These are phyloP conservation scores for Eupithecia centaureata DNA, from an alignment of 2,888 invertebrate species.

Conservation along the genomic window DNA sequence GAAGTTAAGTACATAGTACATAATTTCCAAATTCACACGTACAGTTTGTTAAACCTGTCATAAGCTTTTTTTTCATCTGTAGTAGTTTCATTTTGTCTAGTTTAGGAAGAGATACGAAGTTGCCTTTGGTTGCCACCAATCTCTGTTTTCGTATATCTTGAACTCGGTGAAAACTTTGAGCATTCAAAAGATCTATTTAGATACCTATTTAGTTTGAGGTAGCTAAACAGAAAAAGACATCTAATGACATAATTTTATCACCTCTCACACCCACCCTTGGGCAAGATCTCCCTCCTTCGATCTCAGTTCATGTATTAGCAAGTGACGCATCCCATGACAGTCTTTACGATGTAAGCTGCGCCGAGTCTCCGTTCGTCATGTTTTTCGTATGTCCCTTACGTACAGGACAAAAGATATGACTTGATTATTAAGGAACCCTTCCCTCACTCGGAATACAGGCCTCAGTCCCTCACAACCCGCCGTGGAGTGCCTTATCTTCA, in stretches of 20 bases:
- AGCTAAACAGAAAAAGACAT: too few relatives aligned
- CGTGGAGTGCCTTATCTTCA: neutral
- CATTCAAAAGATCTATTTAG: too few relatives aligned
- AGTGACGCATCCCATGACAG: neutral
- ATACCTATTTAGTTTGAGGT: too few relatives aligned
- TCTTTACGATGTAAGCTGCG: neutral
- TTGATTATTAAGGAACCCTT: neutral
- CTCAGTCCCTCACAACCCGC: neutral
- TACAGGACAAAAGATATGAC: neutral
- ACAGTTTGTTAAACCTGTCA: too few relatives aligned
- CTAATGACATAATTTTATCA: neutral
- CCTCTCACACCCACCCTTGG: neutral
- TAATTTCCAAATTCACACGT: too few relatives aligned
- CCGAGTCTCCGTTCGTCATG: slow-evolving; percentile 1
- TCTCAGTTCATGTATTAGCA: neutral
- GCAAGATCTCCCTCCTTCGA: neutral
- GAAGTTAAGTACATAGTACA: too few relatives aligned
- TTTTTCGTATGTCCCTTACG: neutral
- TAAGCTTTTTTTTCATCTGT: too few relatives aligned
- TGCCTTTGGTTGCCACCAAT: too few relatives aligned
- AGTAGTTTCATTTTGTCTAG: too few relatives aligned
- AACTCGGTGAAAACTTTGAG: too few relatives aligned
- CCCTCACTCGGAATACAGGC: neutral
- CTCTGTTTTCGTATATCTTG: too few relatives aligned
- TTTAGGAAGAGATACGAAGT: too few relatives aligned